phyloP scores from a whole-genome alignment of 1,140 invertebrate genomes.

The Dreissena rostriformis region DNA sequence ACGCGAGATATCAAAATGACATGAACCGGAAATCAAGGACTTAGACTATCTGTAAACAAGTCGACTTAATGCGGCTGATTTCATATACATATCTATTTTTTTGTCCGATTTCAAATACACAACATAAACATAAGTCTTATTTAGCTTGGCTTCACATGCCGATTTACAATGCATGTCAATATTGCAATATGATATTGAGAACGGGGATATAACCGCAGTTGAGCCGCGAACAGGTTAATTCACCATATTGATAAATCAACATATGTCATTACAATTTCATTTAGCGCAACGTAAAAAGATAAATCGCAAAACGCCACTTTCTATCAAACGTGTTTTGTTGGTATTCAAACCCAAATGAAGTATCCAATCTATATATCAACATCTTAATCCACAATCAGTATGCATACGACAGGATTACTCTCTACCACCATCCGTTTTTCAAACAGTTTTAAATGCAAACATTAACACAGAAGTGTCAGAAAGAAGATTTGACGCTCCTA shows the following conservation, averaged over 20 bases:
- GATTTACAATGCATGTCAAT: too few relatives aligned
- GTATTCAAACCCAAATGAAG: slow-evolving; percentile 27
- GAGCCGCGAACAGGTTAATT: too few relatives aligned
- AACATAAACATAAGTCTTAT: too few relatives aligned
- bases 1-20: too few relatives aligned
- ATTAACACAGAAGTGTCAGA: background rate
- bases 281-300: slow-evolving; percentile 39
- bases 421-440: slow-evolving; percentile 5
- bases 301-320: slow-evolving; percentile 36
- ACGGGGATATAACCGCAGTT: too few relatives aligned
- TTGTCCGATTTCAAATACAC: too few relatives aligned
- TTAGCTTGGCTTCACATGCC: too few relatives aligned
- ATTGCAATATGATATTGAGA: too few relatives aligned
- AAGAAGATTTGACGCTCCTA: slow-evolving; percentile 35
- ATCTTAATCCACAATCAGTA: slow-evolving; percentile 41
- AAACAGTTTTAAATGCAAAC: slow-evolving; percentile 39
- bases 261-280: slow-evolving; percentile 46
- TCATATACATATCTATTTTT: too few relatives aligned
- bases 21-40: too few relatives aligned
- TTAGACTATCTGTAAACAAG: too few relatives aligned
- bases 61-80: too few relatives aligned
- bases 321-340: slow-evolving; percentile 31
- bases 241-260: slow-evolving; percentile 42
- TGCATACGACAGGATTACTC: slow-evolving; percentile 25
- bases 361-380: background rate